These are phyloP conservation scores for Schrankia costaestrigalis DNA, from an alignment of 2,888 invertebrate genomes.

Conservation along the genomic window DNA sequence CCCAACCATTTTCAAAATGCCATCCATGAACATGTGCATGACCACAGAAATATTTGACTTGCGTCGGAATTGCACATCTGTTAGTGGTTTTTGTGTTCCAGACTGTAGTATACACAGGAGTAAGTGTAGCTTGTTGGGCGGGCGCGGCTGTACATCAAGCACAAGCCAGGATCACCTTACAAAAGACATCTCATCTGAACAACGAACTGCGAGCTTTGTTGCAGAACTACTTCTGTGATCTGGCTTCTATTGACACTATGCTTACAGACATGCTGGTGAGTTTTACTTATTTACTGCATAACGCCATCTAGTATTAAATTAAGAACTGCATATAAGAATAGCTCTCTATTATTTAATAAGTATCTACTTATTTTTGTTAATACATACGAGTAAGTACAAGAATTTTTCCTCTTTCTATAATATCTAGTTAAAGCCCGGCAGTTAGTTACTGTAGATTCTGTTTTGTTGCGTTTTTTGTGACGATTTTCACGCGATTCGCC, in stretches of 20 bases:
- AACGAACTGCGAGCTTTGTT: conserved; percentile 60
- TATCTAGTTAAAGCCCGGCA: no score
- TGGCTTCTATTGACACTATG: conserved; percentile 78
- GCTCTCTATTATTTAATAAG: no score
- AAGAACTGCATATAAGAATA: neutral
- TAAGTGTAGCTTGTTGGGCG: conserved; percentile 73
- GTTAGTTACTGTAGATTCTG: no score
- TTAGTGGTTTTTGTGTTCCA: conserved; percentile 21
- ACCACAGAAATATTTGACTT: no score
- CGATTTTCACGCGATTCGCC: no score
- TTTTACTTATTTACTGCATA: neutral
- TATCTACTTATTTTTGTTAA: no score
- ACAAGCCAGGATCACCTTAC: conserved; percentile 60
- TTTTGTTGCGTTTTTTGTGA: no score
- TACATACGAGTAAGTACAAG: no score
- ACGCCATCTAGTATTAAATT: neutral
- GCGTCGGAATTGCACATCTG: no score
- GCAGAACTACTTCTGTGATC: conserved; percentile 78
- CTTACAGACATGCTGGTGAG: conserved; percentile 81
- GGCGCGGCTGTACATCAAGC: conserved; percentile 76
- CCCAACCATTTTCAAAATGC: no score
- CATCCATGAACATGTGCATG: no score
- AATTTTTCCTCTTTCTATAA: no score
- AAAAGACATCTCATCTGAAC: conserved; percentile 68
- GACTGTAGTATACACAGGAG: conserved; percentile 60